Percentiles rank a stretch among this genome's conserved stretches.
These are phyloP conservation scores for Limnephilus auricula DNA, from an alignment of 2,888 invertebrate species.

Conservation along the genomic window DNA sequence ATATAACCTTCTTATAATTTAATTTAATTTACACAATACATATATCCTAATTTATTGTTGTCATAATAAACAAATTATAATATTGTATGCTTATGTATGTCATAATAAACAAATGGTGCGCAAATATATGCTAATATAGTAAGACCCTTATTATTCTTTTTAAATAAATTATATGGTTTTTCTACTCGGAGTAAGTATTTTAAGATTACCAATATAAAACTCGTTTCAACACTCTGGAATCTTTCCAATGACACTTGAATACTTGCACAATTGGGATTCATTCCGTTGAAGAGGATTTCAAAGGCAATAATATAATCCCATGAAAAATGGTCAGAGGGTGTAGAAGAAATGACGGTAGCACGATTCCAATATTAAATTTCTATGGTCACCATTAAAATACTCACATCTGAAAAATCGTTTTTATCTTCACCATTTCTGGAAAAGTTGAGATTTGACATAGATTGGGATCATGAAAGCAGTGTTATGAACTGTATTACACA, in stretches of 20 bases:
- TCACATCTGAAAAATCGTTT: neutral
- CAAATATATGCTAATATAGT: no score
- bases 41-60: no score
- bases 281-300: slow-evolving; percentile 21
- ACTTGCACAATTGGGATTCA: slow-evolving; percentile 5
- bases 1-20: no score
- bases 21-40: no score
- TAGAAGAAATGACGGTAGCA: neutral
- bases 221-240: neutral
- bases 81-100: no score
- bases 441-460: neutral
- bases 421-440: neutral
- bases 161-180: no score
- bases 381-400: neutral
- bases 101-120: no score
- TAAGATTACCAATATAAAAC: neutral
- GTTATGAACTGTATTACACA: neutral
- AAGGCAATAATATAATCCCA: slow-evolving; percentile 18
- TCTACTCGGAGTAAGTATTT: neutral
- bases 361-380: slow-evolving; percentile 10
- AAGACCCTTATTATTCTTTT: no score
- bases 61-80: no score
- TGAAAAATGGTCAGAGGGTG: neutral
- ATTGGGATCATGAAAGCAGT: neutral
- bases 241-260: neutral